Conservation (phyloP, 37 sponge, comb jelly and placozoan genomes). For the Axinella damicornis region DNA sequence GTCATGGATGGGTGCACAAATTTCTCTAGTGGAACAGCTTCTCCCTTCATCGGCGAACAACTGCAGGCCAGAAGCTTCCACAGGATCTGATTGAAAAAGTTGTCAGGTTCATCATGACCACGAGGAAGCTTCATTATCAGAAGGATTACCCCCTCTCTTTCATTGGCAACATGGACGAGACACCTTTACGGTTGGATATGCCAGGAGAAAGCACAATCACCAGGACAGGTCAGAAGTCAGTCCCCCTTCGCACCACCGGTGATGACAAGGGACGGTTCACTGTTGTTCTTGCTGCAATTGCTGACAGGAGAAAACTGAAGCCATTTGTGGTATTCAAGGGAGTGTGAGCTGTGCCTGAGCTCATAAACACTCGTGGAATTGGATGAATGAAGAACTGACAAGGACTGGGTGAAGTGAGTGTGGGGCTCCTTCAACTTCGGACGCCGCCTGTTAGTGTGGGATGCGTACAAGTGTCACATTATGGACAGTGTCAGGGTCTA, state of each 20-base stretch:
- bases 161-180: constrained; percentile 69
- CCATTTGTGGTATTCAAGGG: constrained; percentile 76
- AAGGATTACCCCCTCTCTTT: neutral
- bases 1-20: neutral
- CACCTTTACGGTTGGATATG: constrained; percentile 75
- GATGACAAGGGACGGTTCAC: constrained; percentile 73
- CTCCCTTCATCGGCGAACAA: neutral
- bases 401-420: constrained; percentile 44
- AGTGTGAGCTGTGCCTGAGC: constrained; percentile 33
- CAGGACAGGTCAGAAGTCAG: constrained; percentile 44
- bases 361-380: constrained; percentile 1
- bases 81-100: neutral
- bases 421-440: constrained; percentile 59
- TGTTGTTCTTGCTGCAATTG: constrained; percentile 62
- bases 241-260: constrained; percentile 71
- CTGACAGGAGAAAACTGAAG: constrained; percentile 61
- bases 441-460: constrained; percentile 60
- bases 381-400: constrained; percentile 72
- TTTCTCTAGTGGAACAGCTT: neutral
- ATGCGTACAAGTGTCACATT: constrained; percentile 71
- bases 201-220: constrained; percentile 64
- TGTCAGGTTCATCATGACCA: neutral
- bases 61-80: neutral
- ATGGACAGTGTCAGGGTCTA: neutral
- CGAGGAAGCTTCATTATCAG: neutral